Evolutionary conservation across 1,140 invertebrate species (phyloP), one percentile per base, ranked within the genome.

Genomic region (Neodiprion virginianus): DNA sequence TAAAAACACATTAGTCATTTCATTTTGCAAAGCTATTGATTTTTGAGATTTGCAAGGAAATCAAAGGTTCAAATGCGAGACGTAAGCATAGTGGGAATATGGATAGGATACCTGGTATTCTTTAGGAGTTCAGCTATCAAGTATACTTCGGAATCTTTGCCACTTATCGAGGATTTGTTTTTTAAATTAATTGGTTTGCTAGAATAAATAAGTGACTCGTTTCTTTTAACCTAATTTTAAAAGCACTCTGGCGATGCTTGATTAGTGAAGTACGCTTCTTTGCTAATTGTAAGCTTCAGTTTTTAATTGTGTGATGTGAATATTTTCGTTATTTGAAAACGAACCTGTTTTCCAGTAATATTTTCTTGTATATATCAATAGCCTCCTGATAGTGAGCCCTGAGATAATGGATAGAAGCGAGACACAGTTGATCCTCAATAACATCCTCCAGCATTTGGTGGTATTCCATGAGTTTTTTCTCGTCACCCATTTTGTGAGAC

Each of bases 351-450:
- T 98, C 96, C 1, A 98, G 85, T 14, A 99, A 89, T 70, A 99
- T 92, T 77, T 96, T 92, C 87, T 99, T 99, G 84, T 99, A 99
- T 79, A 99, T 97, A 88, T 99, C 98, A 79, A 99, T 99, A 28
- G 98, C 97, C 88, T 99, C 98, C 88, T 99, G 97, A 87, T 99
- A 99, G 86, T 99, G 97, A 53, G 95, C 94, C 53, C 97, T 90
- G 67, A 99, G 89, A 86, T 98, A 99, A 86, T 99, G 97, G 80
- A 99, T 97, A 0, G 98, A 96, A 4, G 98, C 98, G 53, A 99
- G 88, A 79, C 96, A 97, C 9, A 99, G 89, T 87, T 99, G 97
- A 89, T 99, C 98, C 88, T 99, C 96, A 11, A 97, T 92, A 5
- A 95, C 92, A 83, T 98, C 96, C 75, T 96, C 92, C 10, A 99